Evolutionary conservation across 2,888 invertebrate species (phyloP).

Genomic region (Metellina segmentata): DNA sequence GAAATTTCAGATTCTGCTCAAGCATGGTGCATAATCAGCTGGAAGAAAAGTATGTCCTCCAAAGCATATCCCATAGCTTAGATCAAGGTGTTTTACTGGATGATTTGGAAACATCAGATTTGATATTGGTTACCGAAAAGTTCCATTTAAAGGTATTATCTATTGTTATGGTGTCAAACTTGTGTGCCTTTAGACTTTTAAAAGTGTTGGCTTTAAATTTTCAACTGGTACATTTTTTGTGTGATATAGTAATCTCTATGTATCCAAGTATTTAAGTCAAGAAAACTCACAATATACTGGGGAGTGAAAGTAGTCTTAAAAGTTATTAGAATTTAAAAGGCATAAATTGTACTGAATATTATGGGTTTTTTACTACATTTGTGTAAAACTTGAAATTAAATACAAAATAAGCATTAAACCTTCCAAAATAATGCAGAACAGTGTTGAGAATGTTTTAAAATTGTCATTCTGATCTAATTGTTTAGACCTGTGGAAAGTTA

Average conservation of each 20-base stretch:
- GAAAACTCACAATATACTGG: neutral
- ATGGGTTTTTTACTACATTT: no score
- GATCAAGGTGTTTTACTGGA: conserved; percentile 41
- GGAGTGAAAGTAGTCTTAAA: neutral
- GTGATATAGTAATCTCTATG: no score
- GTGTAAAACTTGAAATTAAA: no score
- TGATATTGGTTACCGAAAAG: conserved; percentile 32
- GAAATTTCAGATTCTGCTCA: conserved; percentile 17
- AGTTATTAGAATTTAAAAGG: neutral
- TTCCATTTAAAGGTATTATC: conserved; percentile 62
- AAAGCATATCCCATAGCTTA: conserved; percentile 9
- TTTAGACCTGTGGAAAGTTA: no score
- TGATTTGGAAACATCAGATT: conserved; percentile 46
- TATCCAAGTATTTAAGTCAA: neutral
- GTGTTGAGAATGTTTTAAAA: no score
- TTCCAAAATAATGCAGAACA: no score
- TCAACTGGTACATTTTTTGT: no score
- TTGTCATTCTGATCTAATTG: no score
- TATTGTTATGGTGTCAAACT: neutral
- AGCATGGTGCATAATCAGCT: conserved; percentile 6
- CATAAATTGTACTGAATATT: no score
- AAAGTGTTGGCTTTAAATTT: no score
- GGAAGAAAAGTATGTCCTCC: neutral
- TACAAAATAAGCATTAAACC: no score
- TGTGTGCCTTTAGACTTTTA: no score